Evolutionary conservation across 2,797 vertebrate genomes (phyloP), one percentile per base, ranked within the genome.

Genomic region (Mus caroli): DNA sequence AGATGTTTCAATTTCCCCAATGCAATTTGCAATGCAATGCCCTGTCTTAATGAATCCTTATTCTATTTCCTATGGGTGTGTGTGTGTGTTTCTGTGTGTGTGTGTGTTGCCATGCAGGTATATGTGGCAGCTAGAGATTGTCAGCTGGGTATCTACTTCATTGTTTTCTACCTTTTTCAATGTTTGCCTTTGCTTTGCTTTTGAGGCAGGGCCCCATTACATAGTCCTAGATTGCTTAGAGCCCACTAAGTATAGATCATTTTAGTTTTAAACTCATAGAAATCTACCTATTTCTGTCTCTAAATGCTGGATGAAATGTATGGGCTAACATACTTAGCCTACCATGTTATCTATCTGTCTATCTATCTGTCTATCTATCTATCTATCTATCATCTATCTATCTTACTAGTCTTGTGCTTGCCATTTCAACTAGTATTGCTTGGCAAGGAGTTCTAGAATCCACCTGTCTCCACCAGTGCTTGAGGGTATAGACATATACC

Each of bases 21-120:
- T 40, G 5, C 1, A 14, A 17, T 73, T n/a, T 34, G 5, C 0
- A 24, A 6, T 34, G 5, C 0, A 24, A 6, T 46, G 24, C 58
- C 12, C 50, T 26, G 14, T 92, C 34, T 95, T 7, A 17, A 43
- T 17, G 37, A 84, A 62, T 92, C 10, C 46, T 84, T 19, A 73
- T 62, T 8, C 12, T 46, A 20, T 84, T 84, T 34, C 28, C 62
- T 64, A 14, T 64, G 60, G 0, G 50, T 26, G 17, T 79, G 50
- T 34, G 31, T 56, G 50, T 78, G 28, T 52, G 28, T 78, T 28
- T 52, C 50, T 34, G 15, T 79, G 31, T 79, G 77, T n/a, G 60
- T 46, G 13, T 73, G 3, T 75, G n/a, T 12, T 73, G 2, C n/a
- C 14, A 40, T 73, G 13, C 4, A 40, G 19, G 1, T 69, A 14